phyloP scores from a whole-genome alignment of 2,797 vertebrate genomes.

The Champsocephalus gunnari region DNA sequence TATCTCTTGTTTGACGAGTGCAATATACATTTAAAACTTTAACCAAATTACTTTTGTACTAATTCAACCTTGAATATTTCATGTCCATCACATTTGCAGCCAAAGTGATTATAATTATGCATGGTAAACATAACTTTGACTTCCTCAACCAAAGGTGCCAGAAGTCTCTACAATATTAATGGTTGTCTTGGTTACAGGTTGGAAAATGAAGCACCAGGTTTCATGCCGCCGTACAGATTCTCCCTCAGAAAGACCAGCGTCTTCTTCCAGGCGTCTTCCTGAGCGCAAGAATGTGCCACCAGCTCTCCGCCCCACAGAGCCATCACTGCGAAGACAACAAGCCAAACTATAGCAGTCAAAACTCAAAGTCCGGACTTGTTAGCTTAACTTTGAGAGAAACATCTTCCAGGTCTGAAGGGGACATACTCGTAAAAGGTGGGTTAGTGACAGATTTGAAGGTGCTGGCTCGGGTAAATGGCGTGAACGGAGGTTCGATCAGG shows the following conservation, averaged over 20 bases:
- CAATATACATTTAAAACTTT: too few relatives aligned
- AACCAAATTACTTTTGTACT: neutral
- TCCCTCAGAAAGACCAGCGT: slow-evolving; percentile 74
- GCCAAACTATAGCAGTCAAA: neutral
- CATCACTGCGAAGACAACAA: slow-evolving; percentile 58
- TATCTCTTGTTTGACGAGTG: too few relatives aligned
- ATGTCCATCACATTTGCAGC: too few relatives aligned
- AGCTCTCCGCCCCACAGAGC: slow-evolving; percentile 81
- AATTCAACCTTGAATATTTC: neutral
- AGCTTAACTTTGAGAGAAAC: neutral
- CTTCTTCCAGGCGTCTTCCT: slow-evolving; percentile 84
- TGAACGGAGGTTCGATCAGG: too few relatives aligned
- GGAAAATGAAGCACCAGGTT: neutral
- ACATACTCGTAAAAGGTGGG: too few relatives aligned
- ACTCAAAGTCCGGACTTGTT: neutral
- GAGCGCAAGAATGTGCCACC: slow-evolving; percentile 49
- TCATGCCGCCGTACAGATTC: slow-evolving; percentile 53
- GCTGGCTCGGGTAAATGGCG: too few relatives aligned
- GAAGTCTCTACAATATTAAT: too few relatives aligned
- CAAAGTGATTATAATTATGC: too few relatives aligned
- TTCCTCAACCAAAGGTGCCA: too few relatives aligned
- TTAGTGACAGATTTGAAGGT: too few relatives aligned
- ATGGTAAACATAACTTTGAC: too few relatives aligned
- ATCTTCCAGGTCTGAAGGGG: too few relatives aligned
- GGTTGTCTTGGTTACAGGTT: slow-evolving; percentile 18